Base-by-base conservation (phyloP, 2,888 invertebrate genomes). In the Lithophane semibrunnea region DNA sequence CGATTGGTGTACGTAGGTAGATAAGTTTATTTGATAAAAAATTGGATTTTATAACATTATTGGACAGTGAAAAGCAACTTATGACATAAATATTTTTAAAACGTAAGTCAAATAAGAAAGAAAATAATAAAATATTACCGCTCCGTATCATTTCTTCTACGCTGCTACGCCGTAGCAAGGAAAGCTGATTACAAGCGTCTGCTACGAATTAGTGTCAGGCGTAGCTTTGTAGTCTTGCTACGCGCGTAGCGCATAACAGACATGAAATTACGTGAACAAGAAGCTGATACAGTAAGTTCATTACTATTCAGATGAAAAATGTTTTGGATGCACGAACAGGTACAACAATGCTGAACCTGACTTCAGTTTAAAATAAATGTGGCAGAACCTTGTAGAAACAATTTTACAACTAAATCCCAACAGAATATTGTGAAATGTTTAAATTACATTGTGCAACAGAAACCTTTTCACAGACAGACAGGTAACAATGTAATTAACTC, bases 401-500 rank as follows among this genome's bases (percentile, higher is more conserved):
- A 63, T 75, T 71, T 63, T 13, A n/a, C n/a, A 64, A 73, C 60
- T 52, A 65, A 70, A 77, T 73, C 3, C n/a, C 16, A 69, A 66
- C 44, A 60, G 29, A 69, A 78, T 78, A 63, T 61, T 75, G 69
- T 60, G 66, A 71, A 74, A 69, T 10, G 52, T 72, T 69, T 37
- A 78, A 75, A 78, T 81, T 79, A 78, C 74, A 73, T 63, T 82
- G 66, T 82, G 80, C 82, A 87, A 77, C 67, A 52, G 70, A 74
- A 84, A 73, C 73, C 79, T 81, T 83, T 86, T 80, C 74, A 75
- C 86, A 77, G 73, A 76, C 72, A 79, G 66, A 56, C 73, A 86
- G 80, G 83, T 89, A 86, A 88, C 86, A 90, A 88, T 86, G 80
- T 92, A 92, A 91, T 92, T 92, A 92, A 90, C 88, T 78, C 56